A percentile compares a stretch with the other conserved stretches of the same genome.
These are phyloP conservation scores for Taenioides sp. DNA, from an alignment of 2,797 vertebrate species.

Conservation along the genomic window DNA sequence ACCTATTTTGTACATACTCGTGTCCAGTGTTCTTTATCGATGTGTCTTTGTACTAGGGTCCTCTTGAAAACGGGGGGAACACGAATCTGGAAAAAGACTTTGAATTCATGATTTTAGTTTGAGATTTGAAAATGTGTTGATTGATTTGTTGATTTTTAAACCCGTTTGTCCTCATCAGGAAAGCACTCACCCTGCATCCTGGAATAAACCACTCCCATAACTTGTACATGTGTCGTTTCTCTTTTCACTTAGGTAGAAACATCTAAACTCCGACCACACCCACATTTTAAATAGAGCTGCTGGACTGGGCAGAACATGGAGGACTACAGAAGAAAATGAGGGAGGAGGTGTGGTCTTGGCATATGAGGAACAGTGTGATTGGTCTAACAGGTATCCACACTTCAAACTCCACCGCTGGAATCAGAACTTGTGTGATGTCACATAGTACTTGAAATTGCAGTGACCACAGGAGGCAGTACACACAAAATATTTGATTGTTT, in stretches of 20 bases:
- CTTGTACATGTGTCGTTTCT: slow-evolving; percentile 55
- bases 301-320: too few species aligned
- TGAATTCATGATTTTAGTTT: slow-evolving; percentile 66
- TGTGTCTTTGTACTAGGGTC: slow-evolving; percentile 64
- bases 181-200: slow-evolving; percentile 79
- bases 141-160: slow-evolving; percentile 57
- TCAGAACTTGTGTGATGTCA: too few species aligned
- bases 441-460: too few species aligned
- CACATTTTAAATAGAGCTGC: too few species aligned
- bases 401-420: too few species aligned
- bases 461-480: too few species aligned
- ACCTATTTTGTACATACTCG: slow-evolving; percentile 83
- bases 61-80: slow-evolving; percentile 37
- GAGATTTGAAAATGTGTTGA: slow-evolving; percentile 44
- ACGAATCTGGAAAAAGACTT: slow-evolving; percentile 61
- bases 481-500: too few species aligned
- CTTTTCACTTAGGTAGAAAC: neutral
- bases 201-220: slow-evolving; percentile 77
- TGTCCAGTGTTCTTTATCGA: slow-evolving; percentile 74
- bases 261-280: too few species aligned
- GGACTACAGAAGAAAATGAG: too few species aligned
- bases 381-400: too few species aligned
- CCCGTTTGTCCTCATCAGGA: slow-evolving; percentile 75
- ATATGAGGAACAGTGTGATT: too few species aligned
- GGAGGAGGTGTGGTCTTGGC: too few species aligned